Evolutionary conservation across 2,113 vertebrate species (phyloP), one percentile per base, ranked within the genome.

Genomic region (Gymnarchus niloticus): DNA sequence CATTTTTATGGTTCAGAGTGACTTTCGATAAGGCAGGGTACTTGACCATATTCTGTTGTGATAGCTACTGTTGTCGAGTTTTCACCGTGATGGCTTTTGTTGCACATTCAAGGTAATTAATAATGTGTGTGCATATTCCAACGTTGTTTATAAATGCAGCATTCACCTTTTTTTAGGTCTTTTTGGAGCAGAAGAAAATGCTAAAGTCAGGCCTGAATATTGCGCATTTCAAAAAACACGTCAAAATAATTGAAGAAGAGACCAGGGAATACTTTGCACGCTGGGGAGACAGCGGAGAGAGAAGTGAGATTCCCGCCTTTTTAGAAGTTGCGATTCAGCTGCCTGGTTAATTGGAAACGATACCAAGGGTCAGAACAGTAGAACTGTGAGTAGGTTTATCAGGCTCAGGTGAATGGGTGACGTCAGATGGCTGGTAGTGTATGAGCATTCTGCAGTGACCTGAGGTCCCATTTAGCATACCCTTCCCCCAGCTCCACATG

Each of bases 131-230:
- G 23, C 44, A 57, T 57, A 57, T 48, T 51, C 9, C 77, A 81
- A n/a, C 77, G 8, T 51, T 51, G 10, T 80, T 80, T 80, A 49
- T 49, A 80, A n/a, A 9, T 25, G 21, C 41, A 12, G 46, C n/a
- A 46, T 80, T 80, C 23, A 6, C 9, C 10, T 48, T 10, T 5
- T 81, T 33, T 33, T 33, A 82, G 80, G 80, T 82, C 25, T 82
- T 82, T 33, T 91, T 99, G 94, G 98, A 99, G 88, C 98, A 99
- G 89, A 99, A 99, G 94, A 99, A 99, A 91, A 97, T 99, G 94
- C 89, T 99, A 87, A 99, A 99, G 94, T 98, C 95, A 0, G 97
- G 98, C 0, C 93, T 99, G 87, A 99, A 98, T 87, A 95, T 98
- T 21, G 96, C 95, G 84, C 97, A 93, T 3, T 99, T 99, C 86